Percentiles rank a stretch among this genome's conserved stretches.
Evolutionary conservation across 2,797 vertebrate species (phyloP).

Genomic region (Diplodus sargus): DNA sequence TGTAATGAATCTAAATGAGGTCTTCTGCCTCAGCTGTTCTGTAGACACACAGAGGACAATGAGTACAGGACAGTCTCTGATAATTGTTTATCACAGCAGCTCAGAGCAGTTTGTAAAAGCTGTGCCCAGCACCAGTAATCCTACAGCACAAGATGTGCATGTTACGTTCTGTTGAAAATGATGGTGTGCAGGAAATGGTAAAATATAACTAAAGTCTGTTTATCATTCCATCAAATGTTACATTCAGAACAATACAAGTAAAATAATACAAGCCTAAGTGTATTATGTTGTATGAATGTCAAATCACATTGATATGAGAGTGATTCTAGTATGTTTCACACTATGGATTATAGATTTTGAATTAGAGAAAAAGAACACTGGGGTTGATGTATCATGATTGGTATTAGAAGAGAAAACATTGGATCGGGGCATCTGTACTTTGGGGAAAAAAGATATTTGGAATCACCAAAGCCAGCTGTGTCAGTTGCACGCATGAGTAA

Average conservation of each 20-base stretch:
- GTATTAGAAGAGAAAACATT: conserved; percentile 6
- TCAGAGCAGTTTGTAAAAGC: background rate
- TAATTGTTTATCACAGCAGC: background rate
- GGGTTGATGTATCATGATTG: background rate
- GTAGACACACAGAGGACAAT: background rate
- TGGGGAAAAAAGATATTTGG: conserved; percentile 7
- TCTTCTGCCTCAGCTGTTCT: background rate
- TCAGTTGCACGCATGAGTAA: conserved; percentile 20
- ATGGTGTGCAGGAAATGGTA: background rate
- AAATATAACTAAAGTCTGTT: background rate
- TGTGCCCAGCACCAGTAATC: background rate
- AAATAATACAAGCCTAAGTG: background rate
- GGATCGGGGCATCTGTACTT: background rate
- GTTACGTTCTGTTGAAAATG: background rate
- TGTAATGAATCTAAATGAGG: conserved; percentile 3
- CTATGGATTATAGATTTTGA: background rate
- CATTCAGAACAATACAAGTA: background rate
- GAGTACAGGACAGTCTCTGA: background rate
- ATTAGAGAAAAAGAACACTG: background rate
- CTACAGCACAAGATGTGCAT: background rate
- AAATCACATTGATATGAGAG: background rate
- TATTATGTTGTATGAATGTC: background rate
- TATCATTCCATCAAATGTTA: background rate
- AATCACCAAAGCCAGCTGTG: conserved; percentile 34
- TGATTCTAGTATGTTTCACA: background rate